A percentile compares a stretch with the other conserved stretches of the same genome.
These are phyloP conservation scores for Drosophila watanabei DNA, from an alignment of 1,140 invertebrate genomes.

Conservation along the genomic window DNA sequence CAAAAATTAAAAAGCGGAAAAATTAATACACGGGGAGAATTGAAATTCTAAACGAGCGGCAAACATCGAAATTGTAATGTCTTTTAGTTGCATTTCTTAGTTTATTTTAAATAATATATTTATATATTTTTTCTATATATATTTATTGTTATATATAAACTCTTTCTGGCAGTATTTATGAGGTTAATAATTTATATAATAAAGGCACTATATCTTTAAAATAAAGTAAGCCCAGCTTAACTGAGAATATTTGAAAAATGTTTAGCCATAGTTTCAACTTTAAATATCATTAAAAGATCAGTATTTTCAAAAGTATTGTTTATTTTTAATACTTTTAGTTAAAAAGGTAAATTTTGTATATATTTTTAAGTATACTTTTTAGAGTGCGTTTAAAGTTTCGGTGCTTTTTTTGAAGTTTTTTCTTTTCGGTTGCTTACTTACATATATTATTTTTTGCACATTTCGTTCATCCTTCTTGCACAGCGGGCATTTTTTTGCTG, in stretches of 20 bases:
- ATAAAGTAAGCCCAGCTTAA: too few relatives aligned
- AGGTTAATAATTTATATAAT: too few relatives aligned
- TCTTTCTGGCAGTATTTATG: too few relatives aligned
- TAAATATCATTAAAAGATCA: too few relatives aligned
- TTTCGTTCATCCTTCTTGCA: conserved; percentile 43
- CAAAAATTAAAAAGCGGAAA: background rate
- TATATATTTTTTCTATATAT: background rate
- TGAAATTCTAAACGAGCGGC: conserved; percentile 27
- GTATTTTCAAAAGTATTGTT: too few relatives aligned
- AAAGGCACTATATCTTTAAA: too few relatives aligned
- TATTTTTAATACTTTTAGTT: too few relatives aligned
- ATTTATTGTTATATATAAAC: background rate
- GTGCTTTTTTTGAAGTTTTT: background rate
- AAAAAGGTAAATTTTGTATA: too few relatives aligned
- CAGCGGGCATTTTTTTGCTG: conserved; percentile 51
- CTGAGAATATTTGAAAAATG: too few relatives aligned
- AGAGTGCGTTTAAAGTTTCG: background rate
- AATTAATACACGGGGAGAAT: conserved; percentile 12
- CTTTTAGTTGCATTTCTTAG: background rate
- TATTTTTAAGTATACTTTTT: too few relatives aligned
- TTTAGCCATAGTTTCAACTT: too few relatives aligned
- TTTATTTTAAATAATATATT: background rate
- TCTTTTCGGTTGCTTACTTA: conserved; percentile 2
- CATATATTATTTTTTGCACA: conserved; percentile 27
- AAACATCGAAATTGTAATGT: background rate